Base-by-base conservation (phyloP, 1,140 invertebrate genomes). In the Sitobion miscanthi region DNA sequence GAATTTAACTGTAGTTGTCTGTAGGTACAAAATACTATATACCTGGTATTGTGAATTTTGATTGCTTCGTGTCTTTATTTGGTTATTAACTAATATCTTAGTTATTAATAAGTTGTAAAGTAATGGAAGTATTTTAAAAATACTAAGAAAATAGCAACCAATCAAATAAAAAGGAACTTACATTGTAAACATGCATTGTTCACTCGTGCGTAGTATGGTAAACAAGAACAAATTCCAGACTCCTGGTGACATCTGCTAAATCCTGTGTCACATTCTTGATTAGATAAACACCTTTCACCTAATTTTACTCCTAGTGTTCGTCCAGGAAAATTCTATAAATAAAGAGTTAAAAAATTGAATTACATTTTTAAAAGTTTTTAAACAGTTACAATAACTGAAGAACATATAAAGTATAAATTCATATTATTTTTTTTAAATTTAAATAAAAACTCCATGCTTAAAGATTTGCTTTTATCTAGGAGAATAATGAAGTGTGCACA, bases 121-220 rank as follows among this genome's bases (percentile, higher is more conserved):
- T 69, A 77, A 38, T 38, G 38, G 62, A 17, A 77, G n/a, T 52
- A 47, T 86, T 86, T 86, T 47, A 45, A 86, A 47, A 47, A 3
- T 0, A n/a, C 14, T 77, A 77, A 77, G 30, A 47, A 35, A 30
- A 30, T 85, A 86, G 49, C 1, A 52, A 52, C 30, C 2, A 52
- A 88, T 88, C 20, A 35, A 23, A 21, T 86, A 42, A 69, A 69
- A 69, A 77, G 4, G n/a, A 62, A 96, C 96, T 97, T 95, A 97
- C 97, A 97, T 95, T 97, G 96, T 94, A 97, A 95, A 95, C 97
- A 97, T 62, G 96, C 96, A 83, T 95, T 95, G 95, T 97, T 97
- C 94, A 96, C 96, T 94, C 95, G 95, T 5, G 97, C 97, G 94
- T 96, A 97, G 94, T 96, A 97, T 49, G 97, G 96, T 94, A 96